These are phyloP conservation scores for Achatina immaculata DNA, from an alignment of 1,140 invertebrate genomes.

Conservation along the genomic window DNA sequence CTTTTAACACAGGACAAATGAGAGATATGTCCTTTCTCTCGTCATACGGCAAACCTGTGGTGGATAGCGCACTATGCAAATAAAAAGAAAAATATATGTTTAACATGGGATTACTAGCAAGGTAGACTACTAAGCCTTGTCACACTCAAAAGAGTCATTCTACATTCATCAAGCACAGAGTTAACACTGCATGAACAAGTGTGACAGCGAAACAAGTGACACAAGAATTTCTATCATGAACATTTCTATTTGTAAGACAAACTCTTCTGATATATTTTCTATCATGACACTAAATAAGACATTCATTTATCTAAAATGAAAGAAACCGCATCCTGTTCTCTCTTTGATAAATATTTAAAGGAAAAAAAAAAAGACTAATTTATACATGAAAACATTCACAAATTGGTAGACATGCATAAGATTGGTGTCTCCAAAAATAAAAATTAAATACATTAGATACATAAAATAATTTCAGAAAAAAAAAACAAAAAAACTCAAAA, in stretches of 20 bases:
- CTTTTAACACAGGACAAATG: not conserved
- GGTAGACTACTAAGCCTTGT: no score
- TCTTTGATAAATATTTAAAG: not conserved
- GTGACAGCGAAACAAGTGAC: not conserved
- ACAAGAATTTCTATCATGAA: no score
- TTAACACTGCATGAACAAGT: not conserved
- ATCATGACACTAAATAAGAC: no score
- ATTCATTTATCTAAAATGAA: no score
- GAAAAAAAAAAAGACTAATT: slow-evolving; percentile 8
- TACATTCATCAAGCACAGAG: not conserved
- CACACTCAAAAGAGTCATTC: not conserved
- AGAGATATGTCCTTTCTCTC: not conserved
- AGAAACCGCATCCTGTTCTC: not conserved
- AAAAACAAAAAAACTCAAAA: not conserved
- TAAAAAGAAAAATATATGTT: no score
- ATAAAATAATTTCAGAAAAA: not conserved
- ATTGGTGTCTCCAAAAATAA: slow-evolving; percentile 19
- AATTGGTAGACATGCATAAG: slow-evolving; percentile 23
- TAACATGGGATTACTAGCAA: not conserved
- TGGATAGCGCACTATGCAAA: no score
- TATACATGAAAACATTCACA: not conserved
- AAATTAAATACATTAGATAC: not conserved
- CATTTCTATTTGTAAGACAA: no score
- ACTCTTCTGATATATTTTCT: no score
- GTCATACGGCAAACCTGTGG: no score